Conservation (phyloP, 2,888 invertebrate species). For the Lysandra coridon region DNA sequence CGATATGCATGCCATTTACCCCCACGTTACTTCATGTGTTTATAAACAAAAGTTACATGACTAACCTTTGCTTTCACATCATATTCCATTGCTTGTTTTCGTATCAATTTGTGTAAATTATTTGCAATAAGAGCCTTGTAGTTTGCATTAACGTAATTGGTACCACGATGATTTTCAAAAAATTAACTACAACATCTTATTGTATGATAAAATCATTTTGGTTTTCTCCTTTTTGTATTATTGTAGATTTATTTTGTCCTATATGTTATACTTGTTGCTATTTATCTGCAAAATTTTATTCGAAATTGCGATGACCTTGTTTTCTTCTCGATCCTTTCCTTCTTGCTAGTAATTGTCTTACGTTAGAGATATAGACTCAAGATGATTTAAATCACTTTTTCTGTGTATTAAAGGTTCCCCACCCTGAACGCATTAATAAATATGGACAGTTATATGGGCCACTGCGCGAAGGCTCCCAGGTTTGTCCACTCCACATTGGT, state of each 20-base stretch:
- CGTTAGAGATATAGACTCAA: slow-evolving; percentile 49
- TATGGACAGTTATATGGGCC: slow-evolving; percentile 84
- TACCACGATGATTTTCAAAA: slow-evolving; percentile 29
- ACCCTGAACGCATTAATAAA: slow-evolving; percentile 82
- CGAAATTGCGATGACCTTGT: slow-evolving; percentile 42
- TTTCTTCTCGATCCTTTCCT: slow-evolving; percentile 58
- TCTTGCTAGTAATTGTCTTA: slow-evolving; percentile 61
- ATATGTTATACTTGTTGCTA: slow-evolving; percentile 56
- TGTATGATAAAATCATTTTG: slow-evolving; percentile 37
- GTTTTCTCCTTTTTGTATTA: slow-evolving; percentile 36
- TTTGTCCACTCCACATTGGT: slow-evolving; percentile 80
- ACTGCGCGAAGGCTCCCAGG: slow-evolving; percentile 84
- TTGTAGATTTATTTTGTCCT: slow-evolving; percentile 38
- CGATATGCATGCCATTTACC: slow-evolving; percentile 67
- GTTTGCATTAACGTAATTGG: slow-evolving; percentile 33
- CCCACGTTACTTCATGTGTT: slow-evolving; percentile 79
- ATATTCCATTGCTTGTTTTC: slow-evolving; percentile 55
- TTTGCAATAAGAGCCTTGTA: slow-evolving; percentile 38
- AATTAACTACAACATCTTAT: slow-evolving; percentile 41
- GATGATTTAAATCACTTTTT: slow-evolving; percentile 68
- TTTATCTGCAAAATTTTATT: slow-evolving; percentile 47
- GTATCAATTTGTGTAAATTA: slow-evolving; percentile 29
- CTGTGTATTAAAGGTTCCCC: slow-evolving; percentile 84
- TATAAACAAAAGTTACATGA: slow-evolving; percentile 79
- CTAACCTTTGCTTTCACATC: slow-evolving; percentile 67